Conservation (phyloP, 2,888 invertebrate species). For the Lepeophtheirus nordmannii region DNA sequence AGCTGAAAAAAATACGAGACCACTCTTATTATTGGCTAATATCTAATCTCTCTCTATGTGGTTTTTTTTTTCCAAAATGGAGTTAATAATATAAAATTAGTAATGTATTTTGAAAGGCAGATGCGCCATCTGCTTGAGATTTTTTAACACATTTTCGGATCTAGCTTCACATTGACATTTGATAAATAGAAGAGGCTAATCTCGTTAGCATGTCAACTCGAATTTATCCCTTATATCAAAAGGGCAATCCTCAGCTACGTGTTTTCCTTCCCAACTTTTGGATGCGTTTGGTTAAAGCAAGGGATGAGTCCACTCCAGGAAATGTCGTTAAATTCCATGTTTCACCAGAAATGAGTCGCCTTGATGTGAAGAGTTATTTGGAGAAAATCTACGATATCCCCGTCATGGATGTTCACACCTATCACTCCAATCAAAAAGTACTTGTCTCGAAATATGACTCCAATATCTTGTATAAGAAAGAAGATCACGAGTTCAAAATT, state of each 20-base stretch:
- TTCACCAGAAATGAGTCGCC: constrained; percentile 81
- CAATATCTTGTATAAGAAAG: background rate
- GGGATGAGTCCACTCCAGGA: constrained; percentile 45
- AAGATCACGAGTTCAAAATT: background rate
- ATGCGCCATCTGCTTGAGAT: no score
- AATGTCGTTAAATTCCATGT: constrained; percentile 76
- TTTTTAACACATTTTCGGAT: no score
- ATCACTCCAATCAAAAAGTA: background rate
- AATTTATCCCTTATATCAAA: constrained; percentile 78
- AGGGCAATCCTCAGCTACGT: constrained; percentile 81
- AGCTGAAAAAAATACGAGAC: no score
- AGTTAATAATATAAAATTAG: no score
- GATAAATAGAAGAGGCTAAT: no score
- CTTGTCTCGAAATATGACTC: background rate
- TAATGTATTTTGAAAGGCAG: no score
- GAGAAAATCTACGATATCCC: constrained; percentile 85
- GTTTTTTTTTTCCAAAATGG: no score
- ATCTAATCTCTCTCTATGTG: no score
- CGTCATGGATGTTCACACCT: constrained; percentile 56
- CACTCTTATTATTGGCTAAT: no score
- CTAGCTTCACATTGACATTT: no score
- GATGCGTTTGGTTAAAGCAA: constrained; percentile 72
- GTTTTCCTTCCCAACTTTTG: constrained; percentile 91
- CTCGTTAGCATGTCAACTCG: background rate
- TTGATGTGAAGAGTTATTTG: constrained; percentile 78